Conservation (phyloP, 1,140 invertebrate genomes). For the Tribolium castaneum region DNA sequence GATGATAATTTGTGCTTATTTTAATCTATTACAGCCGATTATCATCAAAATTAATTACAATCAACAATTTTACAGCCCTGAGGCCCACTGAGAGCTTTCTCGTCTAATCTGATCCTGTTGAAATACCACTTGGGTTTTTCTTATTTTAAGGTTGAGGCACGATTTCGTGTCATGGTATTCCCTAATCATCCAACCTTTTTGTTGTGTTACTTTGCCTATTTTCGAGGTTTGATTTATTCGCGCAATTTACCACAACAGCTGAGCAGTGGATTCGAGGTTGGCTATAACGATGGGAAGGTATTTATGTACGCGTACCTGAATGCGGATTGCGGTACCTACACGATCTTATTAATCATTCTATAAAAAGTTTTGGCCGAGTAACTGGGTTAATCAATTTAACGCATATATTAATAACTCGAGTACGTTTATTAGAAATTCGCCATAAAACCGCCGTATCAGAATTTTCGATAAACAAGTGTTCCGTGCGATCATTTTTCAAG, state of each 20-base stretch:
- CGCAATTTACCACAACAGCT: conserved; percentile 14
- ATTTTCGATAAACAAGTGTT: too few species aligned
- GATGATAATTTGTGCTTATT: too few species aligned
- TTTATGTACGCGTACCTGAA: conserved; percentile 30
- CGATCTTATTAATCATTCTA: conserved; percentile 29
- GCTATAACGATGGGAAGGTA: conserved; percentile 25
- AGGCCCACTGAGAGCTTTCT: too few species aligned
- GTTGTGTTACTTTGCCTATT: background rate
- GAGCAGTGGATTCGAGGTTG: conserved; percentile 20
- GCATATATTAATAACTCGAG: conserved; percentile 16
- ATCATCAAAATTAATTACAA: too few species aligned
- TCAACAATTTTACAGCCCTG: too few species aligned
- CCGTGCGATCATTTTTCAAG: conserved; percentile 8
- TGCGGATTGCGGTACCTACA: conserved; percentile 6
- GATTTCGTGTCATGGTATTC: too few species aligned
- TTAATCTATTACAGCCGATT: too few species aligned
- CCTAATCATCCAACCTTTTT: background rate
- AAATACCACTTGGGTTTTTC: too few species aligned
- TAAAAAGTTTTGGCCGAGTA: conserved; percentile 22
- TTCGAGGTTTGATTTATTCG: conserved; percentile 19
- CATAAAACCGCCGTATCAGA: conserved; percentile 18
- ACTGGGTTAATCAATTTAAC: conserved; percentile 32
- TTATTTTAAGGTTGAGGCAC: too few species aligned
- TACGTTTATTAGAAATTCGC: background rate
- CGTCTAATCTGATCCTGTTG: too few species aligned